Conservation (phyloP, 2,888 invertebrate genomes). For the Cylindroiulus punctatus region DNA sequence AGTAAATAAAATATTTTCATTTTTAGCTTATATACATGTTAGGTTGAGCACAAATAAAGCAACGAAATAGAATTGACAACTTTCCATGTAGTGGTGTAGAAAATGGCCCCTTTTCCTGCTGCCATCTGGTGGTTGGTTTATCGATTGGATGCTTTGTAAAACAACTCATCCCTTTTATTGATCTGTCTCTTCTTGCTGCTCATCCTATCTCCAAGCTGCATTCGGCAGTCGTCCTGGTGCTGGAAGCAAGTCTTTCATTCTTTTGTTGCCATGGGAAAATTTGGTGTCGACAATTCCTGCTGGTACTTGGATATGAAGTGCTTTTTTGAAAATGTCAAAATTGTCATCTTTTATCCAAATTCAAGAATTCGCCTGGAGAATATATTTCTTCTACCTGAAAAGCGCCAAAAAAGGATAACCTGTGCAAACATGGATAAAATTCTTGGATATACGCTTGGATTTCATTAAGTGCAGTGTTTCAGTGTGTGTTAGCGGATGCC, state of each 20-base stretch:
- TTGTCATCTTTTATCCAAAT: neutral
- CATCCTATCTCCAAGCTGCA: slow-evolving; percentile 28
- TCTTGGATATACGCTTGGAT: neutral
- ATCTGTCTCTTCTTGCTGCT: slow-evolving; percentile 38
- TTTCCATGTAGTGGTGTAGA: neutral
- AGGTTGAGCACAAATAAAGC: too few relatives aligned
- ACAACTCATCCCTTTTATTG: slow-evolving; percentile 43
- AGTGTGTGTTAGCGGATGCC: neutral
- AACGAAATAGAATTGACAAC: too few relatives aligned
- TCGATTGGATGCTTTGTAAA: neutral
- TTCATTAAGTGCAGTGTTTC: neutral
- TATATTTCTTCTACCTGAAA: neutral
- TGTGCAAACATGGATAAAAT: neutral
- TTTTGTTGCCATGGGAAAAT: neutral
- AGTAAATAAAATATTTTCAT: too few relatives aligned
- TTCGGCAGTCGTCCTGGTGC: neutral
- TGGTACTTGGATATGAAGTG: neutral
- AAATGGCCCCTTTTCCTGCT: slow-evolving; percentile 31
- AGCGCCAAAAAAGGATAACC: neutral
- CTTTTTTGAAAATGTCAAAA: neutral
- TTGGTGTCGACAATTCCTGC: neutral
- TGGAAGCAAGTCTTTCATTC: neutral
- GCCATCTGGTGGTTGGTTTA: slow-evolving; percentile 30
- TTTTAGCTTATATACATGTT: too few relatives aligned
- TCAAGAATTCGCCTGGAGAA: neutral